Evolutionary conservation across 2,113 vertebrate species (phyloP), one percentile per base, ranked within the genome.

Genomic region (Delphinapterus leucas): DNA sequence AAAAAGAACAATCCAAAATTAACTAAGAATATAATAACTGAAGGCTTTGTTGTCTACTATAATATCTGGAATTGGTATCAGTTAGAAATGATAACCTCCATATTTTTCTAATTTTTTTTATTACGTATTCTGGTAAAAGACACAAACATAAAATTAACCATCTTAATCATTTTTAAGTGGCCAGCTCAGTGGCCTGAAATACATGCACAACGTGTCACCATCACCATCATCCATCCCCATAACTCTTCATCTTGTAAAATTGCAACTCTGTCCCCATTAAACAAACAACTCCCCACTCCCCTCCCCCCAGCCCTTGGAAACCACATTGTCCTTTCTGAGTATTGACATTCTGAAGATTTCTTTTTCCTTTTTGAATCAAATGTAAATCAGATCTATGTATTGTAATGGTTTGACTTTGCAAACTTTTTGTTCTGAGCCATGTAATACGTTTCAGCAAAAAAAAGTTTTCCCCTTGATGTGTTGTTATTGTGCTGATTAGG

Each of bases 141-240:
- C 25, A 76, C 21, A 41, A 21, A 58, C 17, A 12, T 63, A 18
- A 41, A 61, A 67, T n/a, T 15, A 10, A 38, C 20, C 47, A 5
- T 38, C 33, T 60, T 60, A 4, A 36, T 38, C 31, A 13, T 63
- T 36, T 76, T 12, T 18, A 28, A n/a, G 70, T 5, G 15, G 33
- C 26, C 11, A 11, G 58, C 20, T 74, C n/a, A 44, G 53, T 3
- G 25, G 63, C 15, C 9, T 61, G 23, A 36, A 61, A 61, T 6
- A 21, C 21, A 21, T 25, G 49, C 28, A 4, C 2, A 55, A 0
- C 1, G 2, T 4, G 15, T 28, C 26, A 5, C 31, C 6, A 0
- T 44, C 41, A 1, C 26, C n/a, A 5, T 31, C 23, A 4, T 21
- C 58, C 36, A 0, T 31, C 25, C 21, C 31, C 9, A 4, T 44